phyloP scores from a whole-genome alignment of 1,140 invertebrate species.

The Myzus persicae region DNA sequence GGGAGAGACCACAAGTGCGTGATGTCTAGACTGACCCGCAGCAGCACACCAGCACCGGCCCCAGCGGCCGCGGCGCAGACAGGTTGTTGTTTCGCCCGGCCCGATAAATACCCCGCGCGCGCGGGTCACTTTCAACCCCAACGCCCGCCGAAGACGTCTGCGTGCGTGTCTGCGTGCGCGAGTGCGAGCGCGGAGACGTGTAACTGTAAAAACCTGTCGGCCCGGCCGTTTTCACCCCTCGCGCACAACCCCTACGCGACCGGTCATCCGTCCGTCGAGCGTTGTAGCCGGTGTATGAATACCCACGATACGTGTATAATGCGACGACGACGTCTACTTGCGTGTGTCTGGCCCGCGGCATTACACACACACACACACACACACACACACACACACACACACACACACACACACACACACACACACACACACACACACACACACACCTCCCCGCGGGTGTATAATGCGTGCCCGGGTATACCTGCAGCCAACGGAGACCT shows the following conservation, averaged over 20 bases:
- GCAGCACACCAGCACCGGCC: background rate
- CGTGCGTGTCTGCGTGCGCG: background rate
- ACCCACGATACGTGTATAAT: background rate
- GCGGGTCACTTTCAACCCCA: conserved; percentile 22
- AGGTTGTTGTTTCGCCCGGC: conserved; percentile 55
- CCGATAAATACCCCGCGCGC: background rate
- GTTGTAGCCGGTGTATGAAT: background rate
- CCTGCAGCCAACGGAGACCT: background rate
- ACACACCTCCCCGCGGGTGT: background rate
- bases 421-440: no score
- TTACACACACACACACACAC: background rate
- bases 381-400: background rate
- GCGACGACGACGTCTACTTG: background rate
- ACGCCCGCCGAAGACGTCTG: background rate
- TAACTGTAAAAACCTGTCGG: conserved; percentile 57
- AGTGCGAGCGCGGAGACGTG: background rate
- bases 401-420: no score
- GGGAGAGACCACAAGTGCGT: conserved; percentile 33
- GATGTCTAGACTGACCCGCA: conserved; percentile 55
- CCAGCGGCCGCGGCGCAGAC: conserved; percentile 27
- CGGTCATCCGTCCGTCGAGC: conserved; percentile 42
- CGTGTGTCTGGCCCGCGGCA: background rate
- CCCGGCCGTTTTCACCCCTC: background rate
- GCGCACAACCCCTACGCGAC: background rate
- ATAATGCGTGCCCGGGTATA: background rate